Conservation (phyloP, 2,888 invertebrate genomes). For the Scaptomyza polygonia region DNA sequence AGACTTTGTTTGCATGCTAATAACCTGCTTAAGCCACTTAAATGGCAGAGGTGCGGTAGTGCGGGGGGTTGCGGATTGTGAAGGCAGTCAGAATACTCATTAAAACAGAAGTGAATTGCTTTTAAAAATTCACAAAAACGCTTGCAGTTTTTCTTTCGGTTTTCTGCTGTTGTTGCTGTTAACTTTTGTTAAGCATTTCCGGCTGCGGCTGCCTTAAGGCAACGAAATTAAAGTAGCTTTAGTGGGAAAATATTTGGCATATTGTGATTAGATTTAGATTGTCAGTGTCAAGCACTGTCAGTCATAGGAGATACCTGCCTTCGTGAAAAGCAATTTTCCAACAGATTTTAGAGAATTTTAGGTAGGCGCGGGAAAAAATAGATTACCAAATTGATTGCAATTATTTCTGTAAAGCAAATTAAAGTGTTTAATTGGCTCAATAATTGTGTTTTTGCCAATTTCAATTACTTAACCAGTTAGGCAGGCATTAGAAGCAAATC, state of each 20-base stretch:
- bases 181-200: slow-evolving; percentile 30
- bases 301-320: too few relatives aligned
- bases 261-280: too few relatives aligned
- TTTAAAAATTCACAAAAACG: slow-evolving; percentile 63
- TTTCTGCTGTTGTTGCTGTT: slow-evolving; percentile 25
- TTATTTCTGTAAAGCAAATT: not conserved
- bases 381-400: not conserved
- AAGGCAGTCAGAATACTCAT: slow-evolving; percentile 40
- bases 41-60: not conserved
- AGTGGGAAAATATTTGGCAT: not conserved
- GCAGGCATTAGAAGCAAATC: not conserved
- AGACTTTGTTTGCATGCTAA: slow-evolving; percentile 65
- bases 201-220: slow-evolving; percentile 11
- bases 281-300: too few relatives aligned
- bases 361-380: not conserved
- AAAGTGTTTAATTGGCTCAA: not conserved
- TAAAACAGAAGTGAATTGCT: slow-evolving; percentile 50
- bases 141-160: slow-evolving; percentile 28
- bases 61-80: slow-evolving; percentile 1
- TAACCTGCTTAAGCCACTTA: slow-evolving; percentile 60
- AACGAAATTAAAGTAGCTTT: not conserved
- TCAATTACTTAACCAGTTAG: not conserved
- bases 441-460: not conserved
- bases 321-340: not conserved
- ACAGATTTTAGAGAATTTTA: not conserved